phyloP scores from a whole-genome alignment of 2,113 vertebrate genomes.

The Zeus faber region DNA sequence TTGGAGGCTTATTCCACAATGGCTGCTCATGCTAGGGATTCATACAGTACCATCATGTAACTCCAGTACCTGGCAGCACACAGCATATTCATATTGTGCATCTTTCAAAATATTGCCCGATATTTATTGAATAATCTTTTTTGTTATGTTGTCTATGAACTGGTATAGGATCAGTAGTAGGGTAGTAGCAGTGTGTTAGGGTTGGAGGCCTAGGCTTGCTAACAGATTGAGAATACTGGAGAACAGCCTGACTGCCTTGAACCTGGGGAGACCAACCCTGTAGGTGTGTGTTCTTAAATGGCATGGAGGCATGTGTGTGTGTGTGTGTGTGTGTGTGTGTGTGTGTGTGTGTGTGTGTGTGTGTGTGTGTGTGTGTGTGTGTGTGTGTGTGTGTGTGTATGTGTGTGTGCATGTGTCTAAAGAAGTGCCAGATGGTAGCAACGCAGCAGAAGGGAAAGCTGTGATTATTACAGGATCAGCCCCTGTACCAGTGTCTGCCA shows the following conservation, averaged over 20 bases:
- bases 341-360: not conserved
- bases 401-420: slow-evolving; percentile 11
- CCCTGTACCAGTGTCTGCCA: slow-evolving; percentile 15
- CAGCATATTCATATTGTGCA: too few relatives aligned
- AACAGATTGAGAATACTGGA: slow-evolving; percentile 51
- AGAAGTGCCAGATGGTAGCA: slow-evolving; percentile 43
- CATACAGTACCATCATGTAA: too few relatives aligned
- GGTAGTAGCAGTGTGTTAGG: too few relatives aligned
- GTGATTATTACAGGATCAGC: slow-evolving; percentile 25
- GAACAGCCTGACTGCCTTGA: slow-evolving; percentile 53
- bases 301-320: not conserved
- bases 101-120: too few relatives aligned
- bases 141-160: too few relatives aligned
- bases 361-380: slow-evolving; percentile 2
- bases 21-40: too few relatives aligned
- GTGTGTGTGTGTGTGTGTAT: slow-evolving; percentile 3
- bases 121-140: too few relatives aligned
- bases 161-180: too few relatives aligned
- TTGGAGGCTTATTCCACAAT: too few relatives aligned
- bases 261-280: slow-evolving; percentile 37
- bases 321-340: not conserved
- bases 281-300: slow-evolving; percentile 33
- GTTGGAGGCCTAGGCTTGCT: slow-evolving; percentile 33
- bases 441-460: slow-evolving; percentile 27
- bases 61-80: too few relatives aligned